Base-by-base conservation (phyloP, 2,797 vertebrate species). In the Spheniscus humboldti region DNA sequence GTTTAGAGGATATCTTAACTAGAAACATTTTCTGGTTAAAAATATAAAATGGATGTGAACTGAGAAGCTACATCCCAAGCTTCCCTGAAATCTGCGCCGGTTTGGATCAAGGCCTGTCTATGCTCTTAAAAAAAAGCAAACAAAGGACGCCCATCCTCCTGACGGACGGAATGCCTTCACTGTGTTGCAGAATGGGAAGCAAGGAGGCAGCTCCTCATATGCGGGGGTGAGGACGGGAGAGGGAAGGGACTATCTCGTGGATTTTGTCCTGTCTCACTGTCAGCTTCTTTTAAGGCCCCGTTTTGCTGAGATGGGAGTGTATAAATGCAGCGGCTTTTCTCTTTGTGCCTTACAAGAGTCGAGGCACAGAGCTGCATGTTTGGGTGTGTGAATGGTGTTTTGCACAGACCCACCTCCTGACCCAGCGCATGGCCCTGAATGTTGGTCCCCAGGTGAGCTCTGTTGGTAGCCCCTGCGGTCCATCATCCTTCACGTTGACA, bases 301-400 rank as follows among this genome's bases (percentile, higher is more conserved):
- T 35, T 71, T 72, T 59, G 45, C n/a, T 86, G 52, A 22, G 35
- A 37, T 19, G 17, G 57, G 45, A 53, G 7, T 24, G 9, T 25
- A 31, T 20, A 48, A 71, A 48, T 22, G 20, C 0, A 0, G 39
- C 3, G 1, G 24, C 17, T 75, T 69, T 71, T 55, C n/a, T 48
- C 39, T 66, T 60, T 33, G 11, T 27, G 33, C 11, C 10, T 35
- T 37, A 18, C n/a, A 27, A 8, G 23, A 43, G 31, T 27, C 0
- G 0, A 68, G 37, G 33, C 0, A 0, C 24, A 16, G 77, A 45
- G 43, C 55, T 73, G 67, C 22, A 1, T 10, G 13, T 57, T 12
- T 82, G 43, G 22, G 43, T 2, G 0, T 7, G 13, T 22, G 43
- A 82, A 22, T 10, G 25, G 25, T 25, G 13, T 25, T 81, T 63